phyloP scores from a whole-genome alignment of 2,113 vertebrate genomes.

The Furnarius figulus region DNA sequence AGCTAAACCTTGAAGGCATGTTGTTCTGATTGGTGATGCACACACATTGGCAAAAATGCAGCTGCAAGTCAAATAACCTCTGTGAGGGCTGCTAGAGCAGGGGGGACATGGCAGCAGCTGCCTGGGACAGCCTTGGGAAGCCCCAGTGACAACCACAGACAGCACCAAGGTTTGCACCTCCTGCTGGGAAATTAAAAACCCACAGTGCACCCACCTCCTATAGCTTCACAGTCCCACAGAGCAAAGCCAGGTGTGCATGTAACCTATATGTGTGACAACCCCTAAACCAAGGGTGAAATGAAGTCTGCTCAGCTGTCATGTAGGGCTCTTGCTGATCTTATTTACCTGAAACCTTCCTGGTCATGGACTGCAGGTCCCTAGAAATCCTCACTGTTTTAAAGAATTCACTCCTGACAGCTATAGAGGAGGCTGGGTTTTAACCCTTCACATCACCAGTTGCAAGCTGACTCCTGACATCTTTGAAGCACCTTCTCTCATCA shows the following conservation, averaged over 20 bases:
- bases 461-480: background rate
- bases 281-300: background rate
- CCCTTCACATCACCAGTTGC: background rate
- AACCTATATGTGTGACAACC: background rate
- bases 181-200: background rate
- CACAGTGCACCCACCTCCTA: background rate
- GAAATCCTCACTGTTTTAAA: background rate
- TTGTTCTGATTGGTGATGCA: background rate
- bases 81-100: fast-evolving
- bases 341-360: background rate
- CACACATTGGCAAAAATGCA: background rate
- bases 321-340: background rate
- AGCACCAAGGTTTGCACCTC: background rate
- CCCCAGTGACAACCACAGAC: background rate
- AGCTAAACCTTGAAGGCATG: background rate
- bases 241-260: background rate
- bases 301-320: fast-evolving
- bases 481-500: background rate
- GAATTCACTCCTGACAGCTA: background rate
- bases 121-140: background rate
- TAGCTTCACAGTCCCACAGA: background rate
- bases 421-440: background rate
- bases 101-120: background rate
- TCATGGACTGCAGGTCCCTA: background rate
- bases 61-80: background rate